These are phyloP conservation scores for Henicopernis longicauda DNA, from an alignment of 2,113 vertebrate genomes.

Conservation along the genomic window DNA sequence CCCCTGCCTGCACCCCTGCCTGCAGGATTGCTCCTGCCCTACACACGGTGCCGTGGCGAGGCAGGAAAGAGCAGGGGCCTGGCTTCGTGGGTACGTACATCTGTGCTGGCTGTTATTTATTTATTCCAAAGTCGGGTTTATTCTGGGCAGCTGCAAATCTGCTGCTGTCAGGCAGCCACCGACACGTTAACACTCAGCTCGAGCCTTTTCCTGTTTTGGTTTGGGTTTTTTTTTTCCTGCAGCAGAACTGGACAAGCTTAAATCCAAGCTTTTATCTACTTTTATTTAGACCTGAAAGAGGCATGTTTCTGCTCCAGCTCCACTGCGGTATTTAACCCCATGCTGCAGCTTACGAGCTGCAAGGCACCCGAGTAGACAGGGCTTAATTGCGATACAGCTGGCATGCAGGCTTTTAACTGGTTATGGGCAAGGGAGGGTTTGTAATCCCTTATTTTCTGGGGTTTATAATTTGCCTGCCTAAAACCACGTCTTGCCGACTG, in stretches of 20 bases:
- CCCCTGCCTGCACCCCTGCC: background rate
- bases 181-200: background rate
- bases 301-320: background rate
- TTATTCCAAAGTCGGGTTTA: background rate
- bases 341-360: background rate
- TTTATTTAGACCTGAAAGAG: background rate
- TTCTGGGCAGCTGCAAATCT: background rate
- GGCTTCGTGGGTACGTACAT: fast-evolving
- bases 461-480: background rate
- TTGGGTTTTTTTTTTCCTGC: background rate
- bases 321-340: background rate
- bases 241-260: background rate
- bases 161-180: background rate
- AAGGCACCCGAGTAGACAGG: background rate
- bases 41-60: fast-evolving
- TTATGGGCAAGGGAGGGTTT: background rate
- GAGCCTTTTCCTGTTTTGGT: background rate
- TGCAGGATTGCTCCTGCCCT: background rate
- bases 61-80: background rate
- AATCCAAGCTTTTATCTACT: background rate
- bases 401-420: background rate
- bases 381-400: background rate
- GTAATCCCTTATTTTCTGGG: background rate
- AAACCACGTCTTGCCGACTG: fast-evolving
- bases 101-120: background rate